A percentile compares a stretch with the other conserved stretches of the same genome.
These are phyloP conservation scores for Taurulus bubalis DNA, from an alignment of 2,113 vertebrate genomes.

Conservation along the genomic window DNA sequence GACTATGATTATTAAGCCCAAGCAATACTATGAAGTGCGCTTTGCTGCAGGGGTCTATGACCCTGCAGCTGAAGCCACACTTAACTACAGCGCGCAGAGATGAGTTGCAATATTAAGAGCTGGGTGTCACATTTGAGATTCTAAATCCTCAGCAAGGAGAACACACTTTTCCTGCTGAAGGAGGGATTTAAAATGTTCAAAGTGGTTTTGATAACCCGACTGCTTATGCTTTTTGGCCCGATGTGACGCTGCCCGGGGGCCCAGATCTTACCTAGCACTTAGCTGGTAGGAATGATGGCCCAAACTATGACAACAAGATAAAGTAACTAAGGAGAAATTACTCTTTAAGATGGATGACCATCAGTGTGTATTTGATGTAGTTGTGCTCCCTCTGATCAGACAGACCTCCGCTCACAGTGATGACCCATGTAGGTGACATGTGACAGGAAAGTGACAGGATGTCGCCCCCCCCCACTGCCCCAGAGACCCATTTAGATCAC, in stretches of 20 bases:
- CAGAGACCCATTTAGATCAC: constrained; percentile 57
- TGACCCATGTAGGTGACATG: constrained; percentile 44
- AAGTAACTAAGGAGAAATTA: background rate
- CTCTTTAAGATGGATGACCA: background rate
- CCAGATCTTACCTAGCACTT: background rate
- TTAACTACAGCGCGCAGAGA: background rate
- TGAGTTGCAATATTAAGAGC: background rate
- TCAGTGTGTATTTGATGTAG: constrained; percentile 1
- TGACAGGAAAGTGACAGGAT: constrained; percentile 52
- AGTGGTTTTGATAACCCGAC: background rate
- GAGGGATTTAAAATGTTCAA: background rate
- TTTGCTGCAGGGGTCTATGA: too few species aligned
- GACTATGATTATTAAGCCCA: too few species aligned
- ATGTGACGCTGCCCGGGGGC: background rate
- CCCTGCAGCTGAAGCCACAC: too few species aligned
- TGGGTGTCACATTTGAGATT: background rate
- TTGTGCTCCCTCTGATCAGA: constrained; percentile 4
- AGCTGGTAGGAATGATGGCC: background rate
- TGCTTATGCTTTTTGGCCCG: background rate
- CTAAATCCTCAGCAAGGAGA: background rate
- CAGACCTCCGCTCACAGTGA: constrained; percentile 9
- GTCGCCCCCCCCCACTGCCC: background rate
- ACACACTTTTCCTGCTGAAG: background rate
- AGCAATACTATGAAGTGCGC: too few species aligned
- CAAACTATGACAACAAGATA: background rate